These are phyloP conservation scores for Enteromius radiatus DNA, from an alignment of 2,797 vertebrate species.

Conservation along the genomic window DNA sequence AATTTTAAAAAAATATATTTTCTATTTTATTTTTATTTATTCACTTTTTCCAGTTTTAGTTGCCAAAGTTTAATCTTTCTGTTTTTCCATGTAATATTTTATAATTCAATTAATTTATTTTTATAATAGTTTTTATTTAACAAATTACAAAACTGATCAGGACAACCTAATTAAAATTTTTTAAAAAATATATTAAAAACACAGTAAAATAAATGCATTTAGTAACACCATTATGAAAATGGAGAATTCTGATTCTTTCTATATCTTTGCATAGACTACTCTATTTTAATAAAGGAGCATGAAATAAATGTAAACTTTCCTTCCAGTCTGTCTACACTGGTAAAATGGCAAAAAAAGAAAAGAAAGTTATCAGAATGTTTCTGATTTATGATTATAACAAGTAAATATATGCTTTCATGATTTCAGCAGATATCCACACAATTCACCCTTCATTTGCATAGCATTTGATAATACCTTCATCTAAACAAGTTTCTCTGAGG, in stretches of 20 bases:
- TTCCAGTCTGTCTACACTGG: too few species aligned
- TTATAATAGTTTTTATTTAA: too few species aligned
- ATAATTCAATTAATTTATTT: too few species aligned
- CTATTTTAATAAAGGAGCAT: neutral
- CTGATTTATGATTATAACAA: too few species aligned
- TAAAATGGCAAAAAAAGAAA: neutral
- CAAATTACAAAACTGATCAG: too few species aligned
- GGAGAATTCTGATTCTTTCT: neutral
- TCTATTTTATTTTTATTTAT: too few species aligned
- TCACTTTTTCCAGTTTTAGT: too few species aligned
- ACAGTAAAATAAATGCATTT: conserved; percentile 5
- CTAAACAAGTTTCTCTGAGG: neutral
- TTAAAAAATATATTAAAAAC: neutral
- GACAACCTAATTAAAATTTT: too few species aligned
- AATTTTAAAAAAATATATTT: too few species aligned
- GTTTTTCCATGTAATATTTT: too few species aligned
- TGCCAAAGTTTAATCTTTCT: too few species aligned
- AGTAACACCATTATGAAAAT: neutral
- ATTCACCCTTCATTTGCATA: neutral
- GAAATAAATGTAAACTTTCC: neutral
- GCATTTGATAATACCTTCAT: neutral
- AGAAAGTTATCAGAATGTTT: neutral
- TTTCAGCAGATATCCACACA: neutral
- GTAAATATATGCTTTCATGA: neutral
- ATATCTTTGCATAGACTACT: too few species aligned